phyloP scores from a whole-genome alignment of 2,113 vertebrate species.

The Tapirus terrestris region DNA sequence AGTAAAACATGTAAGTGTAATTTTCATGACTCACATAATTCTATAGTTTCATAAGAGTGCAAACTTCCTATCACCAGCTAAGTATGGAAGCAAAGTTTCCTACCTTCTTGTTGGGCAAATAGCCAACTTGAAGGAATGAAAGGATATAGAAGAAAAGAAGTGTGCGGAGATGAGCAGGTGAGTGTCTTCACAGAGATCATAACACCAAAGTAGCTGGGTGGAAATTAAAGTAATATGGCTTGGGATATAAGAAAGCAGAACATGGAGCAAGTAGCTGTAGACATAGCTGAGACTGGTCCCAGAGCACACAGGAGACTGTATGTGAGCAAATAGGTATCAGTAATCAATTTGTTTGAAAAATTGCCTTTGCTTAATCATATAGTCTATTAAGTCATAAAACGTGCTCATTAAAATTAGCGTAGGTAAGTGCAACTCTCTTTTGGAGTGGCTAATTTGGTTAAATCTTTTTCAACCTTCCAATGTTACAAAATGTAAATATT shows the following conservation, averaged over 20 bases:
- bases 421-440: background rate
- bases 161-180: background rate
- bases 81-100: background rate
- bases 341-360: background rate
- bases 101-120: background rate
- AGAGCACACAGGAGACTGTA: too few species aligned
- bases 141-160: background rate
- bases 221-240: background rate
- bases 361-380: background rate
- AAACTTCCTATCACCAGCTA: background rate
- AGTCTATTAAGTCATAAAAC: background rate
- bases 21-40: background rate
- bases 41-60: background rate
- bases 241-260: background rate
- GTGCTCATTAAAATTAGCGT: background rate
- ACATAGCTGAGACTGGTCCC: background rate
- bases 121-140: background rate
- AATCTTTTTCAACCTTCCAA: background rate
- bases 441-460: background rate
- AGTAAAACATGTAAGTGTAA: background rate
- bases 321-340: background rate
- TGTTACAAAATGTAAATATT: background rate
- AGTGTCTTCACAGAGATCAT: background rate
- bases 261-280: background rate
- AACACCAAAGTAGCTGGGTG: background rate